Percentiles rank a stretch among this genome's conserved stretches.
Evolutionary conservation across 2,113 vertebrate species (phyloP).

Genomic region (Piaya cayana): DNA sequence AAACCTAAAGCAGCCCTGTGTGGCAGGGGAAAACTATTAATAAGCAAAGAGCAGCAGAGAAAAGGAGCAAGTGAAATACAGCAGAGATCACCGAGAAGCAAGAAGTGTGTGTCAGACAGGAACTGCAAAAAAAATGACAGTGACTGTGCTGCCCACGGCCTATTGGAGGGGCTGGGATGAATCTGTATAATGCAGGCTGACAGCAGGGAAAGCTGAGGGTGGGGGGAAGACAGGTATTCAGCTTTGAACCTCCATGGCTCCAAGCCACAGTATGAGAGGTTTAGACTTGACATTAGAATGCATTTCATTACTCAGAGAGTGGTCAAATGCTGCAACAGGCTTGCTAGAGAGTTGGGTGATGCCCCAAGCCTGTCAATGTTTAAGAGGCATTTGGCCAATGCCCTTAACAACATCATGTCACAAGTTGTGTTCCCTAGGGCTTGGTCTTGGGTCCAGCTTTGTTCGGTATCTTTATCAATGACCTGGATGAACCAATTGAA

Average conservation of each 20-base stretch:
- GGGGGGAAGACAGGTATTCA: not conserved
- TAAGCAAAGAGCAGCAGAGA: not conserved
- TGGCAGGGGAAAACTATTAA: not conserved
- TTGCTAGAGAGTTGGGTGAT: not conserved
- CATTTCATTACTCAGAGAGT: not conserved
- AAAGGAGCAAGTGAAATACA: fast-evolving
- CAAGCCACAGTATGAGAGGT: not conserved
- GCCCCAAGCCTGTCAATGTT: not conserved
- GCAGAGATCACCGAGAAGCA: not conserved
- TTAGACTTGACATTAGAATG: not conserved
- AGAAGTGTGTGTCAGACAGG: not conserved
- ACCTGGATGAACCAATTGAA: too few species aligned
- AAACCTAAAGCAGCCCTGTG: not conserved
- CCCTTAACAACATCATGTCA: not conserved
- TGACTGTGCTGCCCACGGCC: fast-evolving
- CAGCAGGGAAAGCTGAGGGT: not conserved
- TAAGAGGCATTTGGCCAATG: not conserved
- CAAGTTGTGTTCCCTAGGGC: too few species aligned
- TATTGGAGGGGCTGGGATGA: not conserved
- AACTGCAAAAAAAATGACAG: not conserved
- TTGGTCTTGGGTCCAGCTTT: too few species aligned
- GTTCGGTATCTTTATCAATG: too few species aligned
- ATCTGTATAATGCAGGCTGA: fast-evolving
- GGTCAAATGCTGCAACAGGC: not conserved
- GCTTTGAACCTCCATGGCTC: not conserved